Base-by-base conservation (phyloP, 2,797 vertebrate genomes). In the Spinus pinus region DNA sequence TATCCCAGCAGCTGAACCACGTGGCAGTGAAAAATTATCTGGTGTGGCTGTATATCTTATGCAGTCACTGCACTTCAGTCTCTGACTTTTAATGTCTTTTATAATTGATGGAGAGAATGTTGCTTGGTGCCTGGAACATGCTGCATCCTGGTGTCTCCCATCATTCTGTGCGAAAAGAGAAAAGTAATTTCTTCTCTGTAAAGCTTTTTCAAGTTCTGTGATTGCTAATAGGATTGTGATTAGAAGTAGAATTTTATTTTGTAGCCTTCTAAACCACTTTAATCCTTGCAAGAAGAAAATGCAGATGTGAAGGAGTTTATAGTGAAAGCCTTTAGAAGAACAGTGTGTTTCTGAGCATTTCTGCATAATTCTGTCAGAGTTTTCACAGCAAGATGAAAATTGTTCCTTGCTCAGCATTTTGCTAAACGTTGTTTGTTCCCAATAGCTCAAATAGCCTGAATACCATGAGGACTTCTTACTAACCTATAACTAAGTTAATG, bases 401-500 rank as follows among this genome's bases (percentile, higher is more conserved):
- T 86, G 37, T 86, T 79, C 19, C 66, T 83, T 82, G 53, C 60
- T 90, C 64, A 62, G 65, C 62, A 28, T 86, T 96, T 86, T 90
- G 22, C 37, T 71, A 71, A 49, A 37, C 33, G n/a, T 35, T 82
- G 2, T 80, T 92, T 18, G 28, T 95, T 94, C 61, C 22, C 88
- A 69, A 71, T 74, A 93, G 62, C 82, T 90, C 64, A 91, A 93
- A 86, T 66, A 90, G 67, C 70, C 66, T 64, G 46, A 80, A 86
- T 93, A 64, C 57, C 57, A 74, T 5, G 23, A 93, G 44, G 58
- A 22, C 33, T 92, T 77, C 85, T 81, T 70, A 31, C 83, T 80
- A 93, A 69, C 88, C 82, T 90, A 31, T 87, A 92, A 85, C 84
- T 89, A 60, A 49, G 54, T 71, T 90, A 88, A 74, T 89, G 51